Evolutionary conservation across 64 coral and sea anemone species (phyloP), one percentile per base, ranked within the genome.

Genomic region (Platygyra sinensis): DNA sequence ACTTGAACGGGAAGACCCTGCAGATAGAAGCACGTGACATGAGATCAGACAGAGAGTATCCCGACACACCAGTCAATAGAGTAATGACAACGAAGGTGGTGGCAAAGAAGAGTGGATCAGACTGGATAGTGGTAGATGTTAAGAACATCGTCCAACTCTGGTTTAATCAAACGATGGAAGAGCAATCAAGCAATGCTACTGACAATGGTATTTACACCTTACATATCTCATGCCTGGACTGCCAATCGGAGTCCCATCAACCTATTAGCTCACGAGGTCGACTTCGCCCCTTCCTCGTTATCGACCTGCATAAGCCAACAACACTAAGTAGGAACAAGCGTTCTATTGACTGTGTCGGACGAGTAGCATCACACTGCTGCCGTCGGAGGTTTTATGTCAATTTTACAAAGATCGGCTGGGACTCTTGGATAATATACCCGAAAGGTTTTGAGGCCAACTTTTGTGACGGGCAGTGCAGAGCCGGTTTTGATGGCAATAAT

Each of bases 391-490:
- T 85, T 4, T 72, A 52, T n/a, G 62, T 85, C 7, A 71, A 85
- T 85, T 85, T 85, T 51, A 71, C 22, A 50, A 51, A 72, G 39
- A 85, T 85, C 15, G 81, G 81, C n/a, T 85, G 81, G 81, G 62
- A 85, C 39, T 46, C 42, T 7, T 85, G 81, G 81, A 71, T 85
- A 22, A 50, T 85, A 24, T 71, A 27, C 36, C 81, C 81, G 11
- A 16, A 13, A 27, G 81, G 63, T 67, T 85, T 85, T 63, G 4
- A 72, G 22, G 81, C 81, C 62, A 50, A 71, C 24, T 85, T 50
- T 18, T 85, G 81, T 42, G 36, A 52, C 7, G 81, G 81, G 9
- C 10, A 8, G 8, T 85, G 81, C 63, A 10, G 42, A 31, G 17
- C 31, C 12, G 28, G 29, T 62, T 63, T 30, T 1, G 22, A 27